Conservation (phyloP, 2,113 vertebrate genomes). For the Otus sunia region DNA sequence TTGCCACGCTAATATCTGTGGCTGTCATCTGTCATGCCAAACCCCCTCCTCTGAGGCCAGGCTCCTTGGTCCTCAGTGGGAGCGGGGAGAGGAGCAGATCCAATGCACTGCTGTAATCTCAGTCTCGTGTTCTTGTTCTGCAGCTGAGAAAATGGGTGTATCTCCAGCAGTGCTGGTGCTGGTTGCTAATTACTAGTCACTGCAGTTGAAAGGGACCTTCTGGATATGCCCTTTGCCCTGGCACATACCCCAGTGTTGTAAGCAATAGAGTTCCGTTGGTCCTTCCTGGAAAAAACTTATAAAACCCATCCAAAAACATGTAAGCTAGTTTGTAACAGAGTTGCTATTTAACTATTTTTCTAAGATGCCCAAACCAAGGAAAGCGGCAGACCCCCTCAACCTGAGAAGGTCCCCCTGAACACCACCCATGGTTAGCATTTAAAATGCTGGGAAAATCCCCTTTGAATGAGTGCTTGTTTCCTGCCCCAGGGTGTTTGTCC, state of each 20-base stretch:
- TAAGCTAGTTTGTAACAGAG: neutral
- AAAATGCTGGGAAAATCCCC: neutral
- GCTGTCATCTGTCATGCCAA: neutral
- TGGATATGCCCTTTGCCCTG: neutral
- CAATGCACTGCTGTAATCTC: neutral
- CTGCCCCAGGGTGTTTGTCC: neutral
- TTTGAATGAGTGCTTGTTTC: neutral
- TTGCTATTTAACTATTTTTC: neutral
- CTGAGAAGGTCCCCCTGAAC: neutral
- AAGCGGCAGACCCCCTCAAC: neutral
- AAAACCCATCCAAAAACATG: neutral
- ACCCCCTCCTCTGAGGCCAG: neutral
- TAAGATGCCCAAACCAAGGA: neutral
- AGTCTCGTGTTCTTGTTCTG: neutral
- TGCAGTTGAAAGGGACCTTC: neutral
- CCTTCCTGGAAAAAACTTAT: neutral
- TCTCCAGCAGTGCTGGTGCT: neutral
- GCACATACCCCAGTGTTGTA: neutral
- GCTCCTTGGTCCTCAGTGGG: neutral
- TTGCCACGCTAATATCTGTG: neutral
- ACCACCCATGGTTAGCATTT: neutral
- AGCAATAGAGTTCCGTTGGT: neutral
- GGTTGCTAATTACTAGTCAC: neutral
- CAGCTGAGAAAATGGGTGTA: neutral
- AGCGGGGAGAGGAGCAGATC: neutral